Evolutionary conservation across 2,888 invertebrate species (phyloP).

Genomic region (Brachyptera putata): DNA sequence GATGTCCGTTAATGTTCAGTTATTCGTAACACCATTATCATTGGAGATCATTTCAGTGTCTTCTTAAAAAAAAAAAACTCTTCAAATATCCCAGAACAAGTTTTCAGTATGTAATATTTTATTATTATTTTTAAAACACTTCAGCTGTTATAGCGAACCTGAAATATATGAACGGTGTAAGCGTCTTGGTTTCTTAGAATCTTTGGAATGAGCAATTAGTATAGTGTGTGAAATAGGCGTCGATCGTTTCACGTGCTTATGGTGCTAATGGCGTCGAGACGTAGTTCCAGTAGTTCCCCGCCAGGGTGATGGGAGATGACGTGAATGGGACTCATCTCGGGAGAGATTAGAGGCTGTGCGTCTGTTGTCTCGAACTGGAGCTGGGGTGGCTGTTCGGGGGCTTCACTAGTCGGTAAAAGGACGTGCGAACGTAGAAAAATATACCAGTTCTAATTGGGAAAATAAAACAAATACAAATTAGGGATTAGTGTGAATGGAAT

Average conservation of each 20-base stretch:
- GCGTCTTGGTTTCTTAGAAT: constrained; percentile 18
- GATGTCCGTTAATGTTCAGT: too few relatives aligned
- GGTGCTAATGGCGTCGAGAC: constrained; percentile 48
- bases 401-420: constrained; percentile 28
- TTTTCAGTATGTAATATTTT: too few relatives aligned
- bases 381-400: constrained; percentile 13
- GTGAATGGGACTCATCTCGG: constrained; percentile 22
- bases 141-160: too few relatives aligned
- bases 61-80: too few relatives aligned
- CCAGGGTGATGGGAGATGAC: constrained; percentile 19
- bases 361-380: constrained; percentile 24
- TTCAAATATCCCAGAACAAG: too few relatives aligned
- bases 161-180: too few relatives aligned
- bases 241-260: constrained; percentile 44
- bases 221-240: neutral
- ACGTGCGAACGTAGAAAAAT: constrained; percentile 28
- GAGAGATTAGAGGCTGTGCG: constrained; percentile 31
- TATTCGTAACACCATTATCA: too few relatives aligned
- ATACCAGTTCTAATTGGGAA: constrained; percentile 31
- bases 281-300: constrained; percentile 45
- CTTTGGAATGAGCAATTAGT: constrained; percentile 16
- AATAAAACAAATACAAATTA: neutral
- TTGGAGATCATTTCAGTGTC: too few relatives aligned
- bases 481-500: neutral
- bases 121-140: too few relatives aligned